These are phyloP conservation scores for Aleadryas rufinucha DNA, from an alignment of 2,113 vertebrate species.

Conservation along the genomic window DNA sequence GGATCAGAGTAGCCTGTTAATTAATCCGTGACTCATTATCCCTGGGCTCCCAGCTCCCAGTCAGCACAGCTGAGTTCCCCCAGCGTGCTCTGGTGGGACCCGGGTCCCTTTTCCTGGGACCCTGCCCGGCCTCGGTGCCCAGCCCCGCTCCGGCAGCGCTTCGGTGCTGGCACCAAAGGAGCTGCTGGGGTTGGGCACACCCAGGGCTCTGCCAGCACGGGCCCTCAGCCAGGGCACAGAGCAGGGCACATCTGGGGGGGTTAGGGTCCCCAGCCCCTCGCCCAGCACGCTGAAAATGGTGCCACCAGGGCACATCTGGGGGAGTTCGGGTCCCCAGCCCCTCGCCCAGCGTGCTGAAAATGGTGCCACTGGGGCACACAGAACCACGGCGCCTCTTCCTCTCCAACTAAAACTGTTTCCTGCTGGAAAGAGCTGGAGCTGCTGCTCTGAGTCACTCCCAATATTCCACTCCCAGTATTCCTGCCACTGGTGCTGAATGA, in stretches of 20 bases:
- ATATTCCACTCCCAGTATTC: constrained; percentile 58
- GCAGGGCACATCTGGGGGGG: neutral
- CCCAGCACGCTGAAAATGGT: fast-evolving
- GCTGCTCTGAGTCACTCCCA: constrained; percentile 77
- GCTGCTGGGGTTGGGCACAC: fast-evolving
- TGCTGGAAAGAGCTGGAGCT: constrained; percentile 33
- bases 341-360: fast-evolving
- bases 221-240: fast-evolving
- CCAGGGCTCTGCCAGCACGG: fast-evolving
- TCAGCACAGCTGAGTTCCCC: neutral
- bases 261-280: neutral
- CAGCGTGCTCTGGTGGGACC: fast-evolving
- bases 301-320: neutral
- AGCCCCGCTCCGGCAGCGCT: fast-evolving
- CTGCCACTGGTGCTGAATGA: constrained; percentile 74
- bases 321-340: neutral
- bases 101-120: fast-evolving
- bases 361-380: neutral
- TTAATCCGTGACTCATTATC: fast-evolving
- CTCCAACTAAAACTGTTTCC: neutral
- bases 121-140: neutral
- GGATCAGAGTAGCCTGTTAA: neutral
- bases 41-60: fast-evolving
- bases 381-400: neutral
- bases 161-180: fast-evolving